Evolutionary conservation across 2,888 invertebrate species (phyloP), one percentile per base, ranked within the genome.

Genomic region (Drosophila nr. fundita): DNA sequence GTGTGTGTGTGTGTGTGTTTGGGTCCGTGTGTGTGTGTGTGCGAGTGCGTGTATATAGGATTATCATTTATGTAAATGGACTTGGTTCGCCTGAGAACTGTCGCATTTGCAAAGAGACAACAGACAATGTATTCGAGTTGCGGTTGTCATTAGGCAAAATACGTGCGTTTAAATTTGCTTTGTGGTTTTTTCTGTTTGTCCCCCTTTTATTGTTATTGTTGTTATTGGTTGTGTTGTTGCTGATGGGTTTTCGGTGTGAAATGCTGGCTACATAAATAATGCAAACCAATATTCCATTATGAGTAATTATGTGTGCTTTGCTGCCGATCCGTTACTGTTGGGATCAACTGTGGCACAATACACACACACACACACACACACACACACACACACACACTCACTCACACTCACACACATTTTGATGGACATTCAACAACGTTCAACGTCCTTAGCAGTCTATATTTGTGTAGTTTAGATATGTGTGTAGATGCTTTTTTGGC

Each of bases 11-110:
- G 45, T 38, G 27, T 29, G 6, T 21, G 15, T 30, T n/a, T n/a
- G 24, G 21, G 21, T 34, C 6, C 13, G 15, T n/a, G 13, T 29
- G 7, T 10, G 53, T 27, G 18, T 45, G 29, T 7, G 38, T 36
- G 49, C 15, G 53, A 18, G 48, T 52, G 50, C 29, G 52, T 66
- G 38, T 50, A 29, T 32, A 15, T 21, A 27, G 70, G 59, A 83
- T 83, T 78, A 82, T 68, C 71, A 87, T 84, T 83, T 84, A 87
- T 83, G 73, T 73, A 86, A 82, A 83, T 87, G 84, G 87, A 82
- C 74, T 81, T 55, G 63, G 83, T 69, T 67, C 68, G 73, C 71
- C 71, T 62, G 29, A 27, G 29, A 64, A 69, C 55, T 73, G 73
- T 65, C 60, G 52, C 73, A 57, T 58, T 65, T 61, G 53, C 29